Evolutionary conservation across 2,797 vertebrate genomes (phyloP).

Genomic region (Hipposideros larvatus): DNA sequence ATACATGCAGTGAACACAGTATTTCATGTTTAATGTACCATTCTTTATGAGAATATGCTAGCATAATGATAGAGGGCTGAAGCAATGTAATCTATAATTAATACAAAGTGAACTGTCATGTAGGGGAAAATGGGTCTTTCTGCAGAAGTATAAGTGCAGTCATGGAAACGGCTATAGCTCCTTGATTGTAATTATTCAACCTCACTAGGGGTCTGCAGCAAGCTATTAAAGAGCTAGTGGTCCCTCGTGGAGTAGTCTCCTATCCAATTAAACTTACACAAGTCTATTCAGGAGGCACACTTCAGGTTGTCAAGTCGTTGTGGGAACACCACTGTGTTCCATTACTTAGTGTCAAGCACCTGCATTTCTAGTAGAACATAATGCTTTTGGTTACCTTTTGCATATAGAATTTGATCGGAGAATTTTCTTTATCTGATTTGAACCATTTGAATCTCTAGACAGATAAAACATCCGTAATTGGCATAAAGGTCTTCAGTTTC

Average conservation of each 20-base stretch:
- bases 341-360: conserved; percentile 80
- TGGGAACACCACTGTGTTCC: conserved; percentile 77
- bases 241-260: conserved; percentile 75
- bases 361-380: conserved; percentile 76
- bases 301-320: conserved; percentile 76
- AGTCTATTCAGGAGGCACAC: conserved; percentile 78
- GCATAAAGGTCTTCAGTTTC: conserved; percentile 17
- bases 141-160: conserved; percentile 76
- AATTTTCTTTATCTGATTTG: conserved; percentile 49
- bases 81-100: conserved; percentile 83
- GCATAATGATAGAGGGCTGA: conserved; percentile 81
- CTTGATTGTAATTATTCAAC: conserved; percentile 83
- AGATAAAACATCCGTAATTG: conserved; percentile 48
- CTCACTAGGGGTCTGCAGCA: conserved; percentile 80
- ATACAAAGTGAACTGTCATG: conserved; percentile 77
- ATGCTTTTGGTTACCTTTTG: conserved; percentile 63
- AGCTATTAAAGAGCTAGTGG: conserved; percentile 82
- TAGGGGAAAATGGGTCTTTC: conserved; percentile 71
- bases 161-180: conserved; percentile 83
- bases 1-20: conserved; percentile 74
- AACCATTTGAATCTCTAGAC: conserved; percentile 44
- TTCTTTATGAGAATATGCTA: conserved; percentile 80
- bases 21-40: conserved; percentile 82
- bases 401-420: conserved; percentile 69
- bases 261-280: conserved; percentile 86